Evolutionary conservation across 2,888 invertebrate species (phyloP).

Genomic region (Eurytoma adleriae): DNA sequence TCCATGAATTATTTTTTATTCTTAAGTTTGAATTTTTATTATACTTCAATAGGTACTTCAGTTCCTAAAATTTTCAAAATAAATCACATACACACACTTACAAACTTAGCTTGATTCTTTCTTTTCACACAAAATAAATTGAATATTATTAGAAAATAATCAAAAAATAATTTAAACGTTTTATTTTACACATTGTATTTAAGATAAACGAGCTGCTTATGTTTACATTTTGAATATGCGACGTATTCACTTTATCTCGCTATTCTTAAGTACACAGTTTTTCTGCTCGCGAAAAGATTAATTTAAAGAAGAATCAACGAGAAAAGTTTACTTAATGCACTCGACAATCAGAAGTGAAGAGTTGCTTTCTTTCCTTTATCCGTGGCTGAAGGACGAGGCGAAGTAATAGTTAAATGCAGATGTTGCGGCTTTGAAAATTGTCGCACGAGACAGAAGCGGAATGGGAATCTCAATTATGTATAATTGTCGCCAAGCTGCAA

Average conservation of each 20-base stretch:
- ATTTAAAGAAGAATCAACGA: no score
- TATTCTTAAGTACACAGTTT: no score
- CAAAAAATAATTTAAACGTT: not conserved
- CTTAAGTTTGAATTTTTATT: constrained; percentile 20
- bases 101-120: not conserved
- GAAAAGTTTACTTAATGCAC: not conserved
- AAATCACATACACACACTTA: not conserved
- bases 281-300: no score
- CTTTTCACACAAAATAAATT: not conserved
- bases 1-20: constrained; percentile 24
- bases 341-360: not conserved
- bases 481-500: not conserved
- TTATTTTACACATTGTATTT: not conserved
- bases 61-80: constrained; percentile 20
- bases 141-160: no score
- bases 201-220: no score
- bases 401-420: not conserved
- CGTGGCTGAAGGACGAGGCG: not conserved
- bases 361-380: not conserved
- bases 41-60: constrained; percentile 18
- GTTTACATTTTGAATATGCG: no score
- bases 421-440: constrained; percentile 1
- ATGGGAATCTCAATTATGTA: constrained; percentile 1
- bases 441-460: not conserved
- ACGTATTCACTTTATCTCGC: no score